These are phyloP conservation scores for Carcinoscorpius rotundicauda DNA, from an alignment of 1,140 invertebrate species.

Conservation along the genomic window DNA sequence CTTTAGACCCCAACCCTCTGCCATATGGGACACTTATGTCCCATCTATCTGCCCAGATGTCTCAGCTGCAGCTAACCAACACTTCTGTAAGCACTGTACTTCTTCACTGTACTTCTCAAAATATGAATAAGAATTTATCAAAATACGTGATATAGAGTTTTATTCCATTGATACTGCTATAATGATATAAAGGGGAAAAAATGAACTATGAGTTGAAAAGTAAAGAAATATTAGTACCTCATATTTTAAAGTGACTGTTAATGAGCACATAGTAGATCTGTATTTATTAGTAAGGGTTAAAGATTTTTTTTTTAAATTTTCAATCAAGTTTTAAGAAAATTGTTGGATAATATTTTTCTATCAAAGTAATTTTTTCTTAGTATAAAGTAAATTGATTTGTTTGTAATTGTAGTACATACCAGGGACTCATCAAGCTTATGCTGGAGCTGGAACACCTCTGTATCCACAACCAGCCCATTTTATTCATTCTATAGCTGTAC, in stretches of 20 bases:
- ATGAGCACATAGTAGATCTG: too few species aligned
- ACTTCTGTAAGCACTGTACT: slow-evolving; percentile 42
- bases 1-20: slow-evolving; percentile 36
- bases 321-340: slow-evolving; percentile 45
- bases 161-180: too few species aligned
- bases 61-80: slow-evolving; percentile 46
- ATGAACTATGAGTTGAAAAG: too few species aligned
- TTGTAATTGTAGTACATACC: slow-evolving; percentile 22
- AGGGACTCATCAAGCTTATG: slow-evolving; percentile 22
- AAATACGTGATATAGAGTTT: too few species aligned
- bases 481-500: slow-evolving; percentile 20
- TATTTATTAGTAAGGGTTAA: too few species aligned
- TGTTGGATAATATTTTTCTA: not conserved
- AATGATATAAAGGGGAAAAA: too few species aligned
- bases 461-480: slow-evolving; percentile 22
- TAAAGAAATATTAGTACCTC: too few species aligned
- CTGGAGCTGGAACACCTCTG: slow-evolving; percentile 7
- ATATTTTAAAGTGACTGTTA: too few species aligned
- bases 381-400: not conserved
- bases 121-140: too few species aligned
- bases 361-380: slow-evolving; percentile 3
- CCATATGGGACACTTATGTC: slow-evolving; percentile 42
- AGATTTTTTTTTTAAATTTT: slow-evolving; percentile 34
- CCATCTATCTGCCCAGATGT: slow-evolving; percentile 50
- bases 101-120: too few species aligned